Percentiles rank a stretch among this genome's conserved stretches.
Evolutionary conservation across 2,888 invertebrate genomes (phyloP).

Genomic region (Adineta ricciae): DNA sequence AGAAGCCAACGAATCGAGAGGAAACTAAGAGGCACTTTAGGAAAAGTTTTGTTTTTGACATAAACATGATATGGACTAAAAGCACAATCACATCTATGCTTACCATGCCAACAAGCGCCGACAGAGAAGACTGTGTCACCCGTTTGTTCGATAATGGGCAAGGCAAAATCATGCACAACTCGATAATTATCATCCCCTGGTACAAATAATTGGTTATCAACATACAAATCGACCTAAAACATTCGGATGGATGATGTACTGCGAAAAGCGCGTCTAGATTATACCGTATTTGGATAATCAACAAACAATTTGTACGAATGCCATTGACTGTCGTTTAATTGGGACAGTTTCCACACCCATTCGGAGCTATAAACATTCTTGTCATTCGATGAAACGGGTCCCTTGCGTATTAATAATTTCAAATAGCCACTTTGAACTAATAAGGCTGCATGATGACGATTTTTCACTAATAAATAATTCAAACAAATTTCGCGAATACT

Average conservation of each 20-base stretch:
- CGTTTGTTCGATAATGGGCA: neutral
- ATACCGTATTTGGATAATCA: neutral
- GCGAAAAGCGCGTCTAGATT: neutral
- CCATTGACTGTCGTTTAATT: conserved; percentile 14
- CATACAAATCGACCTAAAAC: conserved; percentile 2
- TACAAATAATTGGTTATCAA: conserved; percentile 3
- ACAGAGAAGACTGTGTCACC: neutral
- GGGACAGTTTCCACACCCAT: neutral
- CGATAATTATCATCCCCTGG: neutral
- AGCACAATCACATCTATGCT: neutral
- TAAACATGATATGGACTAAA: too few species aligned
- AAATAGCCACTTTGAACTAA: neutral
- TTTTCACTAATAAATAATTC: neutral
- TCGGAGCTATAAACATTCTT: neutral
- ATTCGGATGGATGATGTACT: too few species aligned
- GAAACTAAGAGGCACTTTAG: too few species aligned
- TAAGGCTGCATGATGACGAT: conserved; percentile 19
- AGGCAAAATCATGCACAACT: neutral
- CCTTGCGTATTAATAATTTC: conserved; percentile 17
- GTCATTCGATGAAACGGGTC: neutral
- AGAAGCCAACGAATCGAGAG: too few species aligned
- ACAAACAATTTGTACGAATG: conserved; percentile 1
- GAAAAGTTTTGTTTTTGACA: too few species aligned
- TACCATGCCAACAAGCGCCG: conserved; percentile 6
- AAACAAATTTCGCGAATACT: too few species aligned